Evolutionary conservation across 1,140 invertebrate genomes (phyloP).

Genomic region (Cydia amplana): DNA sequence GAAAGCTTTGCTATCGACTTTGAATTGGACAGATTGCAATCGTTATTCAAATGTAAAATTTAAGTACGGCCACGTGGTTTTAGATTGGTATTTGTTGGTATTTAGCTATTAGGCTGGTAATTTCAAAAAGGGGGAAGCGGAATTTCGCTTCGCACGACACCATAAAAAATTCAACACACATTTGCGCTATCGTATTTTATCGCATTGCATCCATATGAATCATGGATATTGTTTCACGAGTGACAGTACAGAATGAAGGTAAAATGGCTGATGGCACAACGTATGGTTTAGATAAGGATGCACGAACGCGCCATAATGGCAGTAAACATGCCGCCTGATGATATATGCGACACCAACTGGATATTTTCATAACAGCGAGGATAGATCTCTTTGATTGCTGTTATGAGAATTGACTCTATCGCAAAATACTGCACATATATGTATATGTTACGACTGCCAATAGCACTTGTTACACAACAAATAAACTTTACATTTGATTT

Average conservation of each 20-base stretch:
- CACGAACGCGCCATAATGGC: conserved; percentile 49
- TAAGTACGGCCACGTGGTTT: conserved; percentile 15
- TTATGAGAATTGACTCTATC: conserved; percentile 1
- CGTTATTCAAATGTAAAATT: conserved; percentile 29
- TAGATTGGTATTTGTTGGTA: conserved; percentile 10
- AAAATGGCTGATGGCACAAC: conserved; percentile 48
- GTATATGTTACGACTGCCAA: neutral
- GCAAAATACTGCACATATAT: neutral
- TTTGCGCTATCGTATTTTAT: conserved; percentile 32
- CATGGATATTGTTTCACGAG: conserved; percentile 40
- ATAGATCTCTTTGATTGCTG: conserved; percentile 25
- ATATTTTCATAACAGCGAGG: conserved; percentile 26
- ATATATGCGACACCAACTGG: conserved; percentile 23
- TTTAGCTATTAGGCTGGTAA: conserved; percentile 8
- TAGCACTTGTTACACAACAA: too few relatives aligned
- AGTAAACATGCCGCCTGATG: conserved; percentile 32
- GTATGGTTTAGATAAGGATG: conserved; percentile 56
- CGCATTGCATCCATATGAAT: conserved; percentile 31
- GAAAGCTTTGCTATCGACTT: conserved; percentile 34
- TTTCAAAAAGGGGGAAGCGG: conserved; percentile 17
- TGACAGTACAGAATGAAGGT: conserved; percentile 52
- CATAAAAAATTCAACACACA: conserved; percentile 26
- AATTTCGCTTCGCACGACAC: conserved; percentile 16
- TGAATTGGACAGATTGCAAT: conserved; percentile 31
- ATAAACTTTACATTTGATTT: too few relatives aligned